Conservation (phyloP, 1,140 invertebrate genomes). For the Bombyx mandarina region DNA sequence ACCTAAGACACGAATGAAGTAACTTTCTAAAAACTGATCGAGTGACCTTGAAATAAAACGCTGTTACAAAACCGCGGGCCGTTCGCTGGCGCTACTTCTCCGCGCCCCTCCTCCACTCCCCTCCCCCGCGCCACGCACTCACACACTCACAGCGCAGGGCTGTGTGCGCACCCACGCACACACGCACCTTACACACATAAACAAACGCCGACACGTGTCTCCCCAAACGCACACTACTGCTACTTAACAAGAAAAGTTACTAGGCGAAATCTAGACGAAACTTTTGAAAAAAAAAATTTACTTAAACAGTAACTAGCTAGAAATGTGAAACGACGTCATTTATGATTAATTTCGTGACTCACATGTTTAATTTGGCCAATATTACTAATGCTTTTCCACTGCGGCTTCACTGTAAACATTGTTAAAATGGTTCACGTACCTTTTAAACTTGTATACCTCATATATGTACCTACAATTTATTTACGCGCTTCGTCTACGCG, state of each 20-base stretch:
- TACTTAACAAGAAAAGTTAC: too few species aligned
- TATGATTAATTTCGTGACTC: too few species aligned
- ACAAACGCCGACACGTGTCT: slow-evolving; percentile 25
- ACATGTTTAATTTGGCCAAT: too few species aligned
- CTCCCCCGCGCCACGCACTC: slow-evolving; percentile 43
- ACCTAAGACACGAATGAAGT: slow-evolving; percentile 50
- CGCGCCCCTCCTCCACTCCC: slow-evolving; percentile 9
- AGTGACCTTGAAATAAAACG: slow-evolving; percentile 72
- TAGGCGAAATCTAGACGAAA: too few species aligned
- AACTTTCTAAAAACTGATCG: slow-evolving; percentile 72
- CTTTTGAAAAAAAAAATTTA: too few species aligned
- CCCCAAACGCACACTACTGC: neutral
- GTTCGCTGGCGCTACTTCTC: slow-evolving; percentile 53
- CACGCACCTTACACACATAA: slow-evolving; percentile 26
- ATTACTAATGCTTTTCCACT: too few species aligned
- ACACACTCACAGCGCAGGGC: slow-evolving; percentile 29
- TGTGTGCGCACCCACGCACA: slow-evolving; percentile 30
- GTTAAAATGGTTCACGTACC: too few species aligned
- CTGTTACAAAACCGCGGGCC: slow-evolving; percentile 68
- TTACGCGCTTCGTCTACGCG: slow-evolving; percentile 15
- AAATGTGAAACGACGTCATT: too few species aligned
- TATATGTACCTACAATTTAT: slow-evolving; percentile 1
- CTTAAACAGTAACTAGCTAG: too few species aligned
- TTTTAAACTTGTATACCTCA: neutral
- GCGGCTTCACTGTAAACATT: too few species aligned